A percentile compares a stretch with the other conserved stretches of the same genome.
Evolutionary conservation across 1,140 invertebrate genomes (phyloP).

Genomic region (Samia ricini): DNA sequence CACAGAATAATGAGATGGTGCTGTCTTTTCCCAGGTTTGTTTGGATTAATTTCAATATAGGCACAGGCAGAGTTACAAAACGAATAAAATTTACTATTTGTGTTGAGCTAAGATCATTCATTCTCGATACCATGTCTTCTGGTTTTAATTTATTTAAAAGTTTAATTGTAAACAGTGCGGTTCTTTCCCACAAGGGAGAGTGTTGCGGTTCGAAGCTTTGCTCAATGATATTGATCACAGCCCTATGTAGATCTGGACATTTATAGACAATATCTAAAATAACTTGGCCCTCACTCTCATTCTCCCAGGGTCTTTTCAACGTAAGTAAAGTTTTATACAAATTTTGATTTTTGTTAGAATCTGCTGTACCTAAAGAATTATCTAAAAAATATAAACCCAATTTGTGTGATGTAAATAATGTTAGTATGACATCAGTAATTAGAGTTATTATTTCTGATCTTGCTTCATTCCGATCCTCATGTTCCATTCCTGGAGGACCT

Average conservation of each 20-base stretch:
- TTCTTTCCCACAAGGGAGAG: slow-evolving; percentile 79
- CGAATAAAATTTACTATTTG: slow-evolving; percentile 75
- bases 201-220: slow-evolving; percentile 79
- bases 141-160: slow-evolving; percentile 72
- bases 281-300: slow-evolving; percentile 81
- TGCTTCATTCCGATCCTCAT: slow-evolving; percentile 65
- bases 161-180: slow-evolving; percentile 76
- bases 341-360: slow-evolving; percentile 80
- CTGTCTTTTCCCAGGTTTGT: slow-evolving; percentile 61
- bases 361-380: slow-evolving; percentile 77
- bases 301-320: slow-evolving; percentile 82
- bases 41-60: slow-evolving; percentile 71
- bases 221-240: slow-evolving; percentile 79
- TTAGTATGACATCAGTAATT: slow-evolving; percentile 82
- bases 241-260: slow-evolving; percentile 85
- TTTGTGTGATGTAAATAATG: slow-evolving; percentile 84
- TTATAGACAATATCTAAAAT: slow-evolving; percentile 81
- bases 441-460: slow-evolving; percentile 78
- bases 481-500: slow-evolving; percentile 77
- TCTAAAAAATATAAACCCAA: slow-evolving; percentile 84
- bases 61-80: slow-evolving; percentile 71
- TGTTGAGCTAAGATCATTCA: slow-evolving; percentile 50
- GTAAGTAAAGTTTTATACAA: slow-evolving; percentile 81
- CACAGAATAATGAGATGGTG: slow-evolving; percentile 67
- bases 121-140: slow-evolving; percentile 54